phyloP scores from a whole-genome alignment of 2,888 invertebrate species.

The Hylaea fasciaria region DNA sequence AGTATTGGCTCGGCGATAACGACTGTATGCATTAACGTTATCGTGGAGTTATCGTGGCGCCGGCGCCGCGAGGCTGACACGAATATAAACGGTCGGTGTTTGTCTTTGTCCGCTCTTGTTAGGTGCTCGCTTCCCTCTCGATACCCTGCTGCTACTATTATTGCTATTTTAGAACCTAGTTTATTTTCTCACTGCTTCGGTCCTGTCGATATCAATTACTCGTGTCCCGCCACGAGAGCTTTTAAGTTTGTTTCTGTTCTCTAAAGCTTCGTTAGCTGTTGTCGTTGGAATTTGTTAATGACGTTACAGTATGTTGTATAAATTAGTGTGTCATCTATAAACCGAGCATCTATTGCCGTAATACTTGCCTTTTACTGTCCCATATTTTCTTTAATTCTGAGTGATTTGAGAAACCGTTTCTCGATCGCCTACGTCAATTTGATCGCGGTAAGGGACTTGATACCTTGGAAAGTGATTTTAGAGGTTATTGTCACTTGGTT shows the following conservation, averaged over 20 bases:
- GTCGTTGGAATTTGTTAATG: constrained; percentile 29
- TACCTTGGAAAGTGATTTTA: constrained; percentile 37
- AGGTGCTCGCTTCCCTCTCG: constrained; percentile 46
- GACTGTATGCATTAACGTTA: constrained; percentile 80
- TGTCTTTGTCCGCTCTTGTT: constrained; percentile 60
- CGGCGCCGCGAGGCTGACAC: constrained; percentile 72
- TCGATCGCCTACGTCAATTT: constrained; percentile 40
- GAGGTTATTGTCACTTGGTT: constrained; percentile 39
- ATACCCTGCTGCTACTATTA: constrained; percentile 29
- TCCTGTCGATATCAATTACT: constrained; percentile 9
- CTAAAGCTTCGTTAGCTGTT: constrained; percentile 22
- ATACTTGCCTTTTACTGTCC: constrained; percentile 39
- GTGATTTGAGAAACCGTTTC: constrained; percentile 38
- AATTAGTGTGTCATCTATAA: constrained; percentile 39
- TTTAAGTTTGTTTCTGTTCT: constrained; percentile 4
- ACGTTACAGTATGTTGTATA: constrained; percentile 23
- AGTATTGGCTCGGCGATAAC: constrained; percentile 66
- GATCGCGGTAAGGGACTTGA: constrained; percentile 27
- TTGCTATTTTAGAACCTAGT: constrained; percentile 35
- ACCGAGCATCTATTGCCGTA: constrained; percentile 36
- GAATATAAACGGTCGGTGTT: constrained; percentile 67
- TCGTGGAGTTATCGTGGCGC: constrained; percentile 78
- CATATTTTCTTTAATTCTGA: constrained; percentile 43
- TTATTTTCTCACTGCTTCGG: constrained; percentile 11
- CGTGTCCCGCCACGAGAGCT: not conserved